These are phyloP conservation scores for Alectoris magna DNA, from an alignment of 2,797 vertebrate genomes.

Conservation along the genomic window DNA sequence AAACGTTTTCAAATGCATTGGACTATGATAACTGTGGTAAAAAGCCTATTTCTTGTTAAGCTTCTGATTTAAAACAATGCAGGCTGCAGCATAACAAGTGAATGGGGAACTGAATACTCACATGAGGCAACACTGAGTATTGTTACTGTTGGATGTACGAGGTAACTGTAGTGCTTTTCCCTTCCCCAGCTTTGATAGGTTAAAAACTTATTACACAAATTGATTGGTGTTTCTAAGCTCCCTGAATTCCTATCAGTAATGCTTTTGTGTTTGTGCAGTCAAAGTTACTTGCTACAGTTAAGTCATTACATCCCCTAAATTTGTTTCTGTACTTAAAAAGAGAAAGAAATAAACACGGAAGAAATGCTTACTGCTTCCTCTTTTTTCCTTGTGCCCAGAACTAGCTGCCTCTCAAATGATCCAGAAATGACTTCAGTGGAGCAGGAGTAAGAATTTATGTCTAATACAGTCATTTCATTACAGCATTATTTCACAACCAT, in stretches of 20 bases:
- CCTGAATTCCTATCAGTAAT: neutral
- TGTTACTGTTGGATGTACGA: conserved; percentile 14
- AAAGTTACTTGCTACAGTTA: neutral
- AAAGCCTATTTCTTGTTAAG: neutral
- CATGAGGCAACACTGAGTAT: neutral
- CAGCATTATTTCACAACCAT: conserved; percentile 31
- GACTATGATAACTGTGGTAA: neutral
- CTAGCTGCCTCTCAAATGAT: conserved; percentile 94
- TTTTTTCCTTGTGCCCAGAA: conserved; percentile 82
- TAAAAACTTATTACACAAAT: neutral
- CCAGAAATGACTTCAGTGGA: conserved; percentile 86
- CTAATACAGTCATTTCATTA: conserved; percentile 34
- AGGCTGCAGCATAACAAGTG: conserved; percentile 3
- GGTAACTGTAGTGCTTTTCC: conserved; percentile 32
- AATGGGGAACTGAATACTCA: conserved; percentile 33
- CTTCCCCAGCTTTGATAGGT: neutral
- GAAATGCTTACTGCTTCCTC: conserved; percentile 63
- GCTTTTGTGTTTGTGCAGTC: neutral
- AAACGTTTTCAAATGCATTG: neutral
- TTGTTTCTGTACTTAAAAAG: neutral
- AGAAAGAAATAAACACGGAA: neutral
- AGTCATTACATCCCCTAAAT: neutral
- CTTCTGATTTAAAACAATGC: neutral
- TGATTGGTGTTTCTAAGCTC: neutral
- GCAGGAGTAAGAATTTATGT: conserved; percentile 86